phyloP scores from a whole-genome alignment of 35 echinoderm and acorn worm genomes.

The Acanthaster planci region DNA sequence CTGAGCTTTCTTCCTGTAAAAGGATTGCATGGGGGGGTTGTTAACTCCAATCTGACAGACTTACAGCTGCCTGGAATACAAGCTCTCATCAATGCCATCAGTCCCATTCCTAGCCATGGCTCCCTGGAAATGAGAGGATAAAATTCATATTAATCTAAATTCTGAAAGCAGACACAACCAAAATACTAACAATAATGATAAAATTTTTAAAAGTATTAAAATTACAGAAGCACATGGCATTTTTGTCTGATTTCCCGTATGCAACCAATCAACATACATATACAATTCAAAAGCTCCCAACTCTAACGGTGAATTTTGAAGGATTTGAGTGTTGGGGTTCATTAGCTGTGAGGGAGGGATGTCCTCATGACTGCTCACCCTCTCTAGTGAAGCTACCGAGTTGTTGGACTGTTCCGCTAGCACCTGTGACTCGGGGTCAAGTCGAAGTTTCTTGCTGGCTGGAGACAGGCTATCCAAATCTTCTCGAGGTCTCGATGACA shows the following conservation, averaged over 20 bases:
- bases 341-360: no score
- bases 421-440: constrained; percentile 27
- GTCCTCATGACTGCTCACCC: background rate
- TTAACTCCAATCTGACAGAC: background rate
- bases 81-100: constrained; percentile 92
- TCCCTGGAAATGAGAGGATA: constrained; percentile 33
- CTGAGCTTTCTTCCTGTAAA: background rate
- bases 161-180: no score
- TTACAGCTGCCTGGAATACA: constrained; percentile 99
- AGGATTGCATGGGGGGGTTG: background rate
- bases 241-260: no score
- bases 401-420: constrained; percentile 25
- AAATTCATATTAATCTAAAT: background rate
- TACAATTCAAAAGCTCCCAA: no score
- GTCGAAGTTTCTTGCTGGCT: constrained; percentile 25
- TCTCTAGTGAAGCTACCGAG: background rate
- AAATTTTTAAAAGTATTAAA: no score
- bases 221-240: no score
- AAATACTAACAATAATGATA: no score
- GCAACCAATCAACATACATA: no score
- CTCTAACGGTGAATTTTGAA: background rate
- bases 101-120: constrained; percentile 86
- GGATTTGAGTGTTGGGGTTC: no score
- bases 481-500: constrained; percentile 27
- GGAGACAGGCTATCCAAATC: constrained; percentile 28